phyloP scores from a whole-genome alignment of 2,113 vertebrate species.

The Enhydra lutris region DNA sequence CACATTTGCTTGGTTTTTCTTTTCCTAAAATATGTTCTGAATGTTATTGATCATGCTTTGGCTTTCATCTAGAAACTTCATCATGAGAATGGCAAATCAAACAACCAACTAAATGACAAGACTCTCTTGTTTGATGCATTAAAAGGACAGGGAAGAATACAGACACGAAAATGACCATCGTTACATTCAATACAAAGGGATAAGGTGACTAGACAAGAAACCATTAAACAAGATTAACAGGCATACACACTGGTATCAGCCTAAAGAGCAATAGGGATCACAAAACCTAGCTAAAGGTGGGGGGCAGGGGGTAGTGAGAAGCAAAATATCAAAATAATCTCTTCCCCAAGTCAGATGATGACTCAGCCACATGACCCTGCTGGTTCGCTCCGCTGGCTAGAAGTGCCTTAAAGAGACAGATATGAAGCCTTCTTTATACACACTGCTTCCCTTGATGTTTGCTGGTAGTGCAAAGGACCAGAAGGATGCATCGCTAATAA shows the following conservation, averaged over 20 bases:
- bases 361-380: neutral
- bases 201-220: neutral
- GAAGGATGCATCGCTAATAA: neutral
- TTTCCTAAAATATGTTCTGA: neutral
- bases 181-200: neutral
- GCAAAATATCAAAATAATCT: neutral
- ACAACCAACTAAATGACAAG: neutral
- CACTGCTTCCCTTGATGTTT: neutral
- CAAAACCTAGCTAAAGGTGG: neutral
- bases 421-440: neutral
- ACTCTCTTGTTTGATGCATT: neutral
- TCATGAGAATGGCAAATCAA: neutral
- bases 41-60: neutral
- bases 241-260: neutral
- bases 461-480: neutral
- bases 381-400: neutral
- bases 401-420: neutral
- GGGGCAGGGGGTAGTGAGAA: neutral
- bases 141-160: neutral
- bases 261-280: neutral
- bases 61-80: slow-evolving; percentile 4
- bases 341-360: neutral
- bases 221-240: neutral
- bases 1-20: neutral
- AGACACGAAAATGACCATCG: neutral